These are phyloP conservation scores for Heliangelus exortis DNA, from an alignment of 2,797 vertebrate genomes.

Conservation along the genomic window DNA sequence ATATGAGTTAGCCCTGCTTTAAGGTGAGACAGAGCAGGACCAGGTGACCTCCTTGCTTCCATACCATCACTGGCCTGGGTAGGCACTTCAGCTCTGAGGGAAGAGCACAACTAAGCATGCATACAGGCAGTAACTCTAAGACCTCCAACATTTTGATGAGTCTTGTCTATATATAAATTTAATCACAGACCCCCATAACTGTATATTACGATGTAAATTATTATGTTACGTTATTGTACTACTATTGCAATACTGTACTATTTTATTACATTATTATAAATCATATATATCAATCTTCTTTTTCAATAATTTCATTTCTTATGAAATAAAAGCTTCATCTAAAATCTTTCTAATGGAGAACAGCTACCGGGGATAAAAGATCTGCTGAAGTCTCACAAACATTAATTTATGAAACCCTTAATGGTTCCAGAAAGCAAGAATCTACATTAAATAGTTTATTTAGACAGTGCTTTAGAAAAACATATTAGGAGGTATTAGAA, in stretches of 20 bases:
- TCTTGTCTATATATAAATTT: not conserved
- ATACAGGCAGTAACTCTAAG: not conserved
- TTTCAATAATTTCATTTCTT: not conserved
- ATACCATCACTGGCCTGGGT: not conserved
- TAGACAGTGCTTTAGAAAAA: constrained; percentile 30
- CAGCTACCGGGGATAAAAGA: not conserved
- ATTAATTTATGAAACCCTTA: not conserved
- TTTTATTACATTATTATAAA: too few species aligned
- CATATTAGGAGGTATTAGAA: constrained; percentile 35
- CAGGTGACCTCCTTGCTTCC: not conserved
- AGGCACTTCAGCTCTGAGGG: not conserved
- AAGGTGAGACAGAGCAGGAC: not conserved
- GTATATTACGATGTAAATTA: not conserved
- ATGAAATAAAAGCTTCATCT: not conserved
- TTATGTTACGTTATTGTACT: not conserved
- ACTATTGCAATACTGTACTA: too few species aligned
- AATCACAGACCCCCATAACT: not conserved
- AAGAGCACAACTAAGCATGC: not conserved
- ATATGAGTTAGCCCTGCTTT: not conserved
- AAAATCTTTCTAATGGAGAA: not conserved
- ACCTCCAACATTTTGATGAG: not conserved
- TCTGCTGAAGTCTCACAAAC: not conserved
- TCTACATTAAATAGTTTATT: constrained; percentile 40
- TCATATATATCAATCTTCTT: not conserved
- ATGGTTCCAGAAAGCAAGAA: constrained; percentile 18